These are phyloP conservation scores for Rhopalosiphum nymphaeae DNA, from an alignment of 2,888 invertebrate genomes.

Conservation along the genomic window DNA sequence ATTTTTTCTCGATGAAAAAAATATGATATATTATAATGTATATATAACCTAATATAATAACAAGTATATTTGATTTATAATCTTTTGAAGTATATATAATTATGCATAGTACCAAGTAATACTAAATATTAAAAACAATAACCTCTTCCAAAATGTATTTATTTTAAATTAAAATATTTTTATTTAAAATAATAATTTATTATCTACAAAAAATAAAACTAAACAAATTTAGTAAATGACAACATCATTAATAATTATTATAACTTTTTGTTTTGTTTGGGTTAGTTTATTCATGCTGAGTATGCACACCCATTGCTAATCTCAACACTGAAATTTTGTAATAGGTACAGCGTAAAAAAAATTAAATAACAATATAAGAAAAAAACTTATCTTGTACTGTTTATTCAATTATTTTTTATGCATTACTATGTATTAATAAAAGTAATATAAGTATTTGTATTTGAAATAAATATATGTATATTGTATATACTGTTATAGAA, in stretches of 20 bases:
- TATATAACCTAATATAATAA: not conserved
- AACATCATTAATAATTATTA: slow-evolving; percentile 53
- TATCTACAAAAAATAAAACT: slow-evolving; percentile 21
- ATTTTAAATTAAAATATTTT: not conserved
- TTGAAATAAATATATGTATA: not conserved
- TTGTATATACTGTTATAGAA: no score
- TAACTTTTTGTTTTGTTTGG: slow-evolving; percentile 61
- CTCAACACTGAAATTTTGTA: slow-evolving; percentile 52
- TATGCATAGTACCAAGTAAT: not conserved
- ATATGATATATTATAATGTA: no score
- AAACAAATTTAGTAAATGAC: slow-evolving; percentile 53
- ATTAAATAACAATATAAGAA: slow-evolving; percentile 42
- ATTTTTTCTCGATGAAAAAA: no score
- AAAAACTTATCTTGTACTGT: slow-evolving; percentile 32
- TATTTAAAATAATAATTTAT: not conserved
- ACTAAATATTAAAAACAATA: not conserved
- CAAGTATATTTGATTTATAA: not conserved
- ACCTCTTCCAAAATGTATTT: not conserved
- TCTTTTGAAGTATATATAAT: not conserved
- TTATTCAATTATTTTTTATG: not conserved
- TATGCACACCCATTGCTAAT: slow-evolving; percentile 49
- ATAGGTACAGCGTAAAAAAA: slow-evolving; percentile 36
- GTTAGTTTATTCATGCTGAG: slow-evolving; percentile 53
- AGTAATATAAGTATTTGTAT: not conserved
- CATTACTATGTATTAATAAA: not conserved